A percentile compares a stretch with the other conserved stretches of the same genome.
Evolutionary conservation across 2,113 vertebrate species (phyloP).

Genomic region (Nymphicus hollandicus): DNA sequence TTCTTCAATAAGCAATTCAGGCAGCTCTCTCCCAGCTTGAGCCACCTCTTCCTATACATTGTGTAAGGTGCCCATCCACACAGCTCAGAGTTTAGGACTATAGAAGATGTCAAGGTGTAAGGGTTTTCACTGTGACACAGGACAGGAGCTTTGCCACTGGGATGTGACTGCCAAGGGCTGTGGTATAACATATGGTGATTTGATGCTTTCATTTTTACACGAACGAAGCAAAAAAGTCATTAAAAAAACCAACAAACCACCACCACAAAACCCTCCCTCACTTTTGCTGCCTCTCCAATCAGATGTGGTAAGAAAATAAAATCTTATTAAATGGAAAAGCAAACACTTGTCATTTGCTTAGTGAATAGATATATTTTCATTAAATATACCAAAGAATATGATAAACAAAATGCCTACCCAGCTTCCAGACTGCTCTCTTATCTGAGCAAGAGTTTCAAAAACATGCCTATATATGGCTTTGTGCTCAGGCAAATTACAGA

Average conservation of each 20-base stretch:
- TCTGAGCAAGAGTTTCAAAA: not conserved
- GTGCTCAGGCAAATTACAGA: not conserved
- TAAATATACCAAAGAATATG: not conserved
- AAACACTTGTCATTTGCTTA: not conserved
- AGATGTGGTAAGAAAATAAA: not conserved
- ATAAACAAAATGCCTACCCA: not conserved
- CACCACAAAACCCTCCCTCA: not conserved
- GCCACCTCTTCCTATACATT: not conserved
- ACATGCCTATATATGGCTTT: not conserved
- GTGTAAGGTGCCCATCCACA: fast-evolving
- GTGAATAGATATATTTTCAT: not conserved
- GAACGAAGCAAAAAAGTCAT: not conserved
- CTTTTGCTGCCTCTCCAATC: not conserved
- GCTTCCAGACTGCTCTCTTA: not conserved
- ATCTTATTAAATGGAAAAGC: not conserved
- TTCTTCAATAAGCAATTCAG: not conserved
- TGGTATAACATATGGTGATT: not conserved
- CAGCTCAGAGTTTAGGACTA: not conserved
- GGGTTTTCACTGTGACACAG: not conserved
- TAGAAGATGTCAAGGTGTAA: not conserved
- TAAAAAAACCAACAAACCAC: not conserved
- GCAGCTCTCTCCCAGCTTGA: not conserved
- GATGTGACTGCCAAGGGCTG: not conserved
- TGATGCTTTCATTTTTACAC: not conserved
- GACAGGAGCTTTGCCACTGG: not conserved